Evolutionary conservation across 1,140 invertebrate genomes (phyloP), one percentile per base, ranked within the genome.

Genomic region (Lordiphosa stackelbergi): DNA sequence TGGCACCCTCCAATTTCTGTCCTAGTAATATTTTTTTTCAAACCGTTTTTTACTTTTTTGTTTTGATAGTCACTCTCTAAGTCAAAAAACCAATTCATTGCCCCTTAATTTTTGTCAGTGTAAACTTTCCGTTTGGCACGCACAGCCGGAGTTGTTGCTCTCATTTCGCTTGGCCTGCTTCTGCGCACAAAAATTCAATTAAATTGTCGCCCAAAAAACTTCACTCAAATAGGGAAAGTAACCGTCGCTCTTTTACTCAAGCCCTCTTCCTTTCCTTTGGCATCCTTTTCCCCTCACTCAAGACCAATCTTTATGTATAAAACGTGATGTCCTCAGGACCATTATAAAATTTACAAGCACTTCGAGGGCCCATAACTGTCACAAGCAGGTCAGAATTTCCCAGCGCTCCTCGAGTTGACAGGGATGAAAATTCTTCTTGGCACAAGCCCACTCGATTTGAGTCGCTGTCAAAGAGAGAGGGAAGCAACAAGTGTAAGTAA

Each of bases 111-210:
- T 58, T 52, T 49, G 22, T 11, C 68, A 70, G 59, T 64, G 68
- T 36, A 70, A 70, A 16, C 60, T 78, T 61, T 66, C 11, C 37
- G 46, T 51, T 69, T 46, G 55, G 55, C 56, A 69, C 16, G 46
- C 58, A 35, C 35, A 51, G 63, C 43, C 53, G 34, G 65, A 66
- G 41, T 38, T 69, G 7, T 35, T 34, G 10, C 16, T 53, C 40
- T 52, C 37, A 46, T 35, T 38, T 49, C 45, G 24, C 60, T 28
- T 38, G 16, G 9, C 19, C 53, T 75, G 75, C 64, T 69, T 64
- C 72, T 81, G 77, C 77, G 77, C 77, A 81, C 22, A 46, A 71
- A 46, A 83, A 81, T 72, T 83, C 54, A 81, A 81, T 81, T 81
- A 75, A 5, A 16, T 34, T 38, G 45, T 24, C 34, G 6, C 13